phyloP scores from a whole-genome alignment of 2,113 vertebrate species.

The Scopus umbretta region DNA sequence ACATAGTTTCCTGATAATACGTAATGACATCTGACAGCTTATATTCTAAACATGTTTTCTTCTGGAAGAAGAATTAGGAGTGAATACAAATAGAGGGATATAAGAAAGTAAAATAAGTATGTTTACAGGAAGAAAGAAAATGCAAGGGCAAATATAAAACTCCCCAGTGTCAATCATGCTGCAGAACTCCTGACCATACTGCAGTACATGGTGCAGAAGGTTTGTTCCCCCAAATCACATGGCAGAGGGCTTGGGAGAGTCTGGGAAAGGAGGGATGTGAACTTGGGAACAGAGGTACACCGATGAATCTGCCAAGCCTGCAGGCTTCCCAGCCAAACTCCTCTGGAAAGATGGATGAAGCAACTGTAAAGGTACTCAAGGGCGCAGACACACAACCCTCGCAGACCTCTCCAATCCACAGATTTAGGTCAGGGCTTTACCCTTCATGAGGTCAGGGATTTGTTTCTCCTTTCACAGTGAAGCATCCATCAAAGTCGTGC shows the following conservation, averaged over 20 bases:
- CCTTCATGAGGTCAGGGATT: neutral
- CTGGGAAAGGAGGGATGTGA: neutral
- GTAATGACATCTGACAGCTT: constrained; percentile 19
- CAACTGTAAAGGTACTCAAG: neutral
- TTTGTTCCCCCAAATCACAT: fast-evolving
- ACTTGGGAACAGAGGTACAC: neutral
- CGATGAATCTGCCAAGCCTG: neutral
- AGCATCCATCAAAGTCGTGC: neutral
- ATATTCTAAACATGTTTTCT: constrained; percentile 2
- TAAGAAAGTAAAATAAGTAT: neutral
- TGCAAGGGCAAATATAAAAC: neutral
- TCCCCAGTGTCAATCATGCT: neutral
- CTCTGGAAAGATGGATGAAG: neutral
- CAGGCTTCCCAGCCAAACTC: neutral
- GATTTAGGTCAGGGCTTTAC: neutral
- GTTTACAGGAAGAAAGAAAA: neutral
- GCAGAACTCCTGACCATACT: neutral
- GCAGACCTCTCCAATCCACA: neutral
- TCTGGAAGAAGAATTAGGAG: neutral
- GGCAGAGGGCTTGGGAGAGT: neutral
- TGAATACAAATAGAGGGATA: neutral
- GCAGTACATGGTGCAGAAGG: neutral
- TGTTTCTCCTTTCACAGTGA: neutral
- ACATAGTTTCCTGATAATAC: neutral
- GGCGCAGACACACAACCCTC: neutral